Evolutionary conservation across 2,888 invertebrate genomes (phyloP).

Genomic region (Acronicta psi): DNA sequence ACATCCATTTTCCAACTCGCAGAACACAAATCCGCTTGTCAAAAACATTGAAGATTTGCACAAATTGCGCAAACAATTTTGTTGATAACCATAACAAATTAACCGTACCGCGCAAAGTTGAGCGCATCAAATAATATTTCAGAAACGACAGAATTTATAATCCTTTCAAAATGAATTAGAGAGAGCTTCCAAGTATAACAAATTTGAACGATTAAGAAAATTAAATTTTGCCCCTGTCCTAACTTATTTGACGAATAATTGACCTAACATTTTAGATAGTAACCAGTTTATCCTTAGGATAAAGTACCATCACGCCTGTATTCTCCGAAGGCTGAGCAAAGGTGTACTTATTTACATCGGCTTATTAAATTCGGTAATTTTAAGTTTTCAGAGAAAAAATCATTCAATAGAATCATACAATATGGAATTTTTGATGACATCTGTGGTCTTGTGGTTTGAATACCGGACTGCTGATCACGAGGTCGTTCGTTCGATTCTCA

Average conservation of each 20-base stretch:
- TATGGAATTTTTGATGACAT: too few relatives aligned
- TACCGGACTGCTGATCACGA: too few relatives aligned
- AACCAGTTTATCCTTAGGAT: neutral
- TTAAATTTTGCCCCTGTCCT: constrained; percentile 69
- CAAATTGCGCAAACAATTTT: constrained; percentile 14
- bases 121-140: constrained; percentile 57
- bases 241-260: constrained; percentile 67
- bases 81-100: constrained; percentile 20
- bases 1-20: constrained; percentile 1
- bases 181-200: constrained; percentile 35
- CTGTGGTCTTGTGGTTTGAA: too few relatives aligned
- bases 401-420: too few relatives aligned
- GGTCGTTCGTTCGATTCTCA: too few relatives aligned
- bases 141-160: constrained; percentile 70
- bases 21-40: constrained; percentile 14
- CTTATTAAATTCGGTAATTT: too few relatives aligned
- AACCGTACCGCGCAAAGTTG: constrained; percentile 31
- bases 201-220: constrained; percentile 71
- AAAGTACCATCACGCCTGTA: too few relatives aligned
- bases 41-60: constrained; percentile 16
- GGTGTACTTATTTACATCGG: neutral
- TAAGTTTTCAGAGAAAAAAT: too few relatives aligned
- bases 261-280: constrained; percentile 36
- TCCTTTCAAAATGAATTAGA: constrained; percentile 68
- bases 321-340: neutral